phyloP scores from a whole-genome alignment of 2,888 invertebrate genomes.

The Eupithecia pulchellata region DNA sequence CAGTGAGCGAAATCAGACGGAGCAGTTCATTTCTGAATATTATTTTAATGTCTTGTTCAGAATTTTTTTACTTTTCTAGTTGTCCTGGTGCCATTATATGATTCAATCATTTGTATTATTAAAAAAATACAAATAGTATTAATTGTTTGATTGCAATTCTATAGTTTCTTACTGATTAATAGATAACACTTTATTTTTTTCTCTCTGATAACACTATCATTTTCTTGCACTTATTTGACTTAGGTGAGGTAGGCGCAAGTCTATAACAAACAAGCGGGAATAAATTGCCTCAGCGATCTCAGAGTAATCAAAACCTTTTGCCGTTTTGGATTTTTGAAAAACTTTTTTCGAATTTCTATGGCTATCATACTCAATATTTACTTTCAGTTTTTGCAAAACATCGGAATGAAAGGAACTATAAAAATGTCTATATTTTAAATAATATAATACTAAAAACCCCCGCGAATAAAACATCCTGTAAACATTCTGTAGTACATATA shows the following conservation, averaged over 20 bases:
- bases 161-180: background rate
- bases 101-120: too few species aligned
- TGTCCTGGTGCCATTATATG: too few species aligned
- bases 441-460: background rate
- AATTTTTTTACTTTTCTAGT: too few species aligned
- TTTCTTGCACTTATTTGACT: background rate
- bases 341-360: too few species aligned
- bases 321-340: background rate
- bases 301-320: background rate
- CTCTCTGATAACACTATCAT: background rate
- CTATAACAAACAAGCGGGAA: too few species aligned
- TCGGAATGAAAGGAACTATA: background rate
- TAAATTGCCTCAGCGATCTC: background rate
- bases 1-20: background rate
- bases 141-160: background rate
- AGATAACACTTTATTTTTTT: too few species aligned
- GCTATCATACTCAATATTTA: too few species aligned
- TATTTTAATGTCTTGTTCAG: too few species aligned
- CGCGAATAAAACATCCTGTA: background rate
- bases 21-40: too few species aligned
- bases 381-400: background rate
- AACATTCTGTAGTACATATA: background rate
- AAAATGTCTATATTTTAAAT: background rate
- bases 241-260: too few species aligned
- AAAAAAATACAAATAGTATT: too few species aligned